Conservation (phyloP, 2,888 invertebrate species). For the Eremobia ochroleuca region DNA sequence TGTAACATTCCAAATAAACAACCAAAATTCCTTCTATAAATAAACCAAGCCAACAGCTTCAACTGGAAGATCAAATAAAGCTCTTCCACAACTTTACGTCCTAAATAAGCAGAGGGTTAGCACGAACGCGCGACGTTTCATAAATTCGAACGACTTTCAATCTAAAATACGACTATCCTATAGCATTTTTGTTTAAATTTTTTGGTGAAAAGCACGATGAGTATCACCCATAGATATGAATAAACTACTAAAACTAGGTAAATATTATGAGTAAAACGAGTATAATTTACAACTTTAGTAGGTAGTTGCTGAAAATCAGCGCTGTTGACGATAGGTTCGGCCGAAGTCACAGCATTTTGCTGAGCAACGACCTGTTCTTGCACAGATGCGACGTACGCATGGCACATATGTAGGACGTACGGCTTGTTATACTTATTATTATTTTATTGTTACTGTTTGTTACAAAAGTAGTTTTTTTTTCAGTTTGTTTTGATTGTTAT, state of each 20-base stretch:
- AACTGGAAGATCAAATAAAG: slow-evolving; percentile 29
- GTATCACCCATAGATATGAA: background rate
- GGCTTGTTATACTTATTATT: too few species aligned
- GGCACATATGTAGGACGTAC: too few species aligned
- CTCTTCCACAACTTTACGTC: slow-evolving; percentile 19
- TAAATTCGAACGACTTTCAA: background rate
- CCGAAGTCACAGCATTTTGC: too few species aligned
- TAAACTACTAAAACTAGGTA: background rate
- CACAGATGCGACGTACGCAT: too few species aligned
- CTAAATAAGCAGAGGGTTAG: slow-evolving; percentile 17
- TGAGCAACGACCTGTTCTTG: too few species aligned
- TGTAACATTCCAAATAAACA: background rate
- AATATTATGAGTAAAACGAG: background rate
- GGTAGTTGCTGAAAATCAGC: too few species aligned
- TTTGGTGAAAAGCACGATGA: background rate
- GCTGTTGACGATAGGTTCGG: too few species aligned
- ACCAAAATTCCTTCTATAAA: slow-evolving; percentile 10
- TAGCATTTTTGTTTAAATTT: background rate
- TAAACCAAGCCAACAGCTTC: background rate
- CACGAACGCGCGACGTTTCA: background rate
- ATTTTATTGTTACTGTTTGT: too few species aligned
- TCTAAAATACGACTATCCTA: background rate
- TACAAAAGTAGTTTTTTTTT: too few species aligned
- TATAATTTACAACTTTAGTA: background rate
- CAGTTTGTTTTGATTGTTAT: too few species aligned